Evolutionary conservation across 2,797 vertebrate genomes (phyloP).

Genomic region (Tadarida brasiliensis): DNA sequence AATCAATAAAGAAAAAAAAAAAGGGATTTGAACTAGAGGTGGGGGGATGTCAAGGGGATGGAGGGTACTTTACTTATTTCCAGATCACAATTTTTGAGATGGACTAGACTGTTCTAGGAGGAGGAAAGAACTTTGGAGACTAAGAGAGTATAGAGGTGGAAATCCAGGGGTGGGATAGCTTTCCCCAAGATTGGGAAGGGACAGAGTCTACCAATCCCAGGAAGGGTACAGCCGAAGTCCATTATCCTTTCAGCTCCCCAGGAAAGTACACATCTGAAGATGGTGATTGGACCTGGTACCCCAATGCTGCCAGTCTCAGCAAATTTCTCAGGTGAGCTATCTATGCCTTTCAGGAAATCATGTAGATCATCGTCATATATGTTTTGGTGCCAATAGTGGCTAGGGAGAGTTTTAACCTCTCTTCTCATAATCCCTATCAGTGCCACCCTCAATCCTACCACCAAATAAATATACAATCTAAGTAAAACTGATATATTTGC

Average conservation of each 20-base stretch:
- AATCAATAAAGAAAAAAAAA: background rate
- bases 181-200: background rate
- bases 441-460: background rate
- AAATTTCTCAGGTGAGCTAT: background rate
- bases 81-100: constrained; percentile 35
- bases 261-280: background rate
- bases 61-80: background rate
- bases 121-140: background rate
- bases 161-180: background rate
- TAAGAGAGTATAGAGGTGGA: background rate
- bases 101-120: background rate
- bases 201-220: background rate
- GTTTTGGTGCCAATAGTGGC: background rate
- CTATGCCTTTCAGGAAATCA: constrained; percentile 34
- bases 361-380: background rate
- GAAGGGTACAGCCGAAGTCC: background rate
- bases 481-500: background rate
- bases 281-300: background rate
- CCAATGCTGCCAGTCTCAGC: background rate
- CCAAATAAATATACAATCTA: constrained; percentile 21
- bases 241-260: background rate
- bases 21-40: background rate
- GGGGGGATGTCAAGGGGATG: background rate
- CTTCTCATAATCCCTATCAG: background rate
- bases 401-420: background rate